phyloP scores from a whole-genome alignment of 35 echinoderm and acorn worm genomes.

The Strongylocentrotus purpuratus region DNA sequence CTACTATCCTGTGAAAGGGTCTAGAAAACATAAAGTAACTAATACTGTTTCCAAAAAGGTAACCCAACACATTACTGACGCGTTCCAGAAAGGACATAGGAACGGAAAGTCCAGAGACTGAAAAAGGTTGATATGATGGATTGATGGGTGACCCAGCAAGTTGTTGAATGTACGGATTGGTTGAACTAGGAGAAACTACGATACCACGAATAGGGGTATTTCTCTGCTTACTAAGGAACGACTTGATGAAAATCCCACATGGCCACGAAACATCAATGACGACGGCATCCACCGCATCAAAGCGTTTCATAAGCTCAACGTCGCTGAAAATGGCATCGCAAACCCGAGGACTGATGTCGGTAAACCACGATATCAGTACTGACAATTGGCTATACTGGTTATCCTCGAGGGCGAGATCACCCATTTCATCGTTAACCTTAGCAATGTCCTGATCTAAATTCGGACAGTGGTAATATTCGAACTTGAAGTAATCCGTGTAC shows the following conservation, averaged over 20 bases:
- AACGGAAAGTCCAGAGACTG: not conserved
- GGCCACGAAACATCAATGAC: not conserved
- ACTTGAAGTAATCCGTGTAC: conserved; percentile 5
- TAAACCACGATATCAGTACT: not conserved
- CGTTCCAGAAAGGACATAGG: not conserved
- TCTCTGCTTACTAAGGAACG: not conserved
- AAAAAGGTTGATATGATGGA: not conserved
- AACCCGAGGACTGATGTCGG: not conserved
- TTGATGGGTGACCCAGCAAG: not conserved
- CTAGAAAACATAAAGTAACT: not conserved
- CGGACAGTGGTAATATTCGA: not conserved
- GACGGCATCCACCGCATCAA: not conserved
- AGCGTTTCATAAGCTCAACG: not conserved
- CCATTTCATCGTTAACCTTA: not conserved
- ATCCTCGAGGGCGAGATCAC: not conserved
- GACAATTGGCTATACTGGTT: not conserved
- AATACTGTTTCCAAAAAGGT: not conserved
- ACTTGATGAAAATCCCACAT: not conserved
- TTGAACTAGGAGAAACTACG: not conserved
- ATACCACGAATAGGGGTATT: not conserved
- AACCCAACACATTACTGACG: not conserved
- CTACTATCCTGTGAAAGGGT: not conserved
- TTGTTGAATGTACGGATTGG: not conserved
- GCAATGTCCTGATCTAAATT: not conserved
- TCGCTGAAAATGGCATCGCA: not conserved